Conservation (phyloP, 2,113 vertebrate species). For the Ictidomys tridecemlineatus region DNA sequence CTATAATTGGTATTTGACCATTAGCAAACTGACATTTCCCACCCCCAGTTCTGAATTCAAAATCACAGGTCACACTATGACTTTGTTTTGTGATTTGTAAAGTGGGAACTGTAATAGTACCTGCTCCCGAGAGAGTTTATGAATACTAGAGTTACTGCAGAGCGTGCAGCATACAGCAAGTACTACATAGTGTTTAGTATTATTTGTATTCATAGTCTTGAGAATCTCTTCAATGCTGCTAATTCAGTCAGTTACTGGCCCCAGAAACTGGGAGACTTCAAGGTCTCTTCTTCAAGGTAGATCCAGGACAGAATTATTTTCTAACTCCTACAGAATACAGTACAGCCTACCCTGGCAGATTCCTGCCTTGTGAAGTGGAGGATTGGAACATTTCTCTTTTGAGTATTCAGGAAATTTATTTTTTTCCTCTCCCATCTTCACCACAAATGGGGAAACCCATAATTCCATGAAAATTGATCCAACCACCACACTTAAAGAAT, state of each 20-base stretch:
- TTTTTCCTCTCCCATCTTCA: not conserved
- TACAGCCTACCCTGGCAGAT: not conserved
- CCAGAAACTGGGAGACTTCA: not conserved
- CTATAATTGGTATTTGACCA: not conserved
- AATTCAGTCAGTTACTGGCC: not conserved
- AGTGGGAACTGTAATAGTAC: not conserved
- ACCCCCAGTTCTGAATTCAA: not conserved
- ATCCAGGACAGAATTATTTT: not conserved
- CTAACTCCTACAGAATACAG: not conserved
- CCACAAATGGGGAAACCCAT: not conserved
- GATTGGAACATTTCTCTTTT: not conserved
- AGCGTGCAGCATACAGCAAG: not conserved
- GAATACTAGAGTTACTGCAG: not conserved
- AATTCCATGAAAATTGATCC: not conserved
- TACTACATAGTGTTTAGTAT: fast-evolving
- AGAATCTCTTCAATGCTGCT: not conserved
- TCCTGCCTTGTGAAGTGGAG: fast-evolving
- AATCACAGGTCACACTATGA: not conserved
- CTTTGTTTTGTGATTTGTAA: not conserved
- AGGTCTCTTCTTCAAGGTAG: not conserved
- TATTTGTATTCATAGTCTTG: not conserved
- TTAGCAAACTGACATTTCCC: not conserved
- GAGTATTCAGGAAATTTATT: not conserved
- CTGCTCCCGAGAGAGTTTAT: not conserved
- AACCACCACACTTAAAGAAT: not conserved